Conservation (phyloP, 1,140 invertebrate species). For the Micrasema minimum region DNA sequence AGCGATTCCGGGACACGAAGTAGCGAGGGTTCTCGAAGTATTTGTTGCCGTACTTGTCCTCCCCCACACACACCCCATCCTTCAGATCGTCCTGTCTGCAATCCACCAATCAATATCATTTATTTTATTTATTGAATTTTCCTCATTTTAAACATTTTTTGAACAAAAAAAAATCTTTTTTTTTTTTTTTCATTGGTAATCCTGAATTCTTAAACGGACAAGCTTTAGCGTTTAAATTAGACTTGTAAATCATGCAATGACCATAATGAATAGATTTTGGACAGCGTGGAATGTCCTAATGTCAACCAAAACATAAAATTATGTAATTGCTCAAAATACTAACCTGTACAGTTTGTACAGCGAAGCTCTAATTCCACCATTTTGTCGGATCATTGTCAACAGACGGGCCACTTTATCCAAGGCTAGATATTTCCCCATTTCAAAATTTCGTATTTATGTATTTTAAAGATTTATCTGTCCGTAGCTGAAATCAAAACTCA, state of each 20-base stretch:
- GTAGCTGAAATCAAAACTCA: too few species aligned
- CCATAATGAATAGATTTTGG: too few species aligned
- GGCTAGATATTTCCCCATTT: constrained; percentile 74
- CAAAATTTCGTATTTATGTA: constrained; percentile 5
- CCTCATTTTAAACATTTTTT: too few species aligned
- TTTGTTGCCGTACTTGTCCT: constrained; percentile 95
- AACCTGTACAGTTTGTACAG: constrained; percentile 82
- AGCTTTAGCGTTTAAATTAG: too few species aligned
- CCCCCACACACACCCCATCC: constrained; percentile 87
- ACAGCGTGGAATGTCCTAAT: too few species aligned
- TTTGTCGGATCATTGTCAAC: constrained; percentile 75
- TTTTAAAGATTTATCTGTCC: background rate
- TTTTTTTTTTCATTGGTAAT: too few species aligned
- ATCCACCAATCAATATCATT: too few species aligned
- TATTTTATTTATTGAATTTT: too few species aligned
- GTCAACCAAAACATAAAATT: constrained; percentile 45
- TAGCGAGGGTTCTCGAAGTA: constrained; percentile 94
- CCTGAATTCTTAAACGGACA: too few species aligned
- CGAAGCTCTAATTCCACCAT: constrained; percentile 80
- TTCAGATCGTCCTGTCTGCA: constrained; percentile 89
- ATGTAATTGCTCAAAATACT: constrained; percentile 49
- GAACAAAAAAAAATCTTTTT: too few species aligned
- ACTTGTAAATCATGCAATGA: too few species aligned
- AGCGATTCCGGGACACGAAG: constrained; percentile 92
- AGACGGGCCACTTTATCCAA: constrained; percentile 79